Base-by-base conservation (phyloP, 2,113 vertebrate species). In the Cyprinus carpio region DNA sequence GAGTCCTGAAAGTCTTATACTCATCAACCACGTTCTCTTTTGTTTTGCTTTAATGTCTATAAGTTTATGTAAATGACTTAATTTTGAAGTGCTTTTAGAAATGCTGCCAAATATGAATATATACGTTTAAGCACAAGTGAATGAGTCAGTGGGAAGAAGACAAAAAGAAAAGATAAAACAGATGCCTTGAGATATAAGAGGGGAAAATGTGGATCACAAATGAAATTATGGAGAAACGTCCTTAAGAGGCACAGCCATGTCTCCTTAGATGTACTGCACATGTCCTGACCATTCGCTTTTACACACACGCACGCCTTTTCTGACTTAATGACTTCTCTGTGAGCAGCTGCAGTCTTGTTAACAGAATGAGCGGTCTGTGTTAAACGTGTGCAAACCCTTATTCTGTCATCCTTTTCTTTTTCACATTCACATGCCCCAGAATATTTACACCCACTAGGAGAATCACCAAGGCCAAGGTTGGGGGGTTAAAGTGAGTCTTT, bases 401-500 rank as follows among this genome's bases (percentile, higher is more conserved):
- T 76, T n/a, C 69, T 27, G 67, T 20, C 85, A 40, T n/a, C 25
- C 74, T 58, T 83, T 40, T 71, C 69, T 75, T 76, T 83, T 79
- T 75, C 80, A 62, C 83, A 40, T 78, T n/a, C 84, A 51, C 77
- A 77, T 60, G 43, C 62, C 64, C 40, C 40, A 15, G 37, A 83
- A 81, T 72, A 74, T 85, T 89, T 85, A 89, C 43, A 72, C 84
- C 67, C 43, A 1, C 64, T 81, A 8, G 29, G 64, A 83, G 85
- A 84, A 85, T 85, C 81, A 34, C 56, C 62, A n/a, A 46, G 16
- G 72, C 56, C 75, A 82, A 69, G 56, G 46, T 72, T 51, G 77
- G 62, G 60, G 49, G 67, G 85, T 79, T 88, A 72, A 84, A 86
- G 87, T 81, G 86, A 83, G 86, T 75, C 67, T 85, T 82, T 81